Evolutionary conservation across 2,797 vertebrate genomes (phyloP), one percentile per base, ranked within the genome.

Genomic region (Selene dorsalis): DNA sequence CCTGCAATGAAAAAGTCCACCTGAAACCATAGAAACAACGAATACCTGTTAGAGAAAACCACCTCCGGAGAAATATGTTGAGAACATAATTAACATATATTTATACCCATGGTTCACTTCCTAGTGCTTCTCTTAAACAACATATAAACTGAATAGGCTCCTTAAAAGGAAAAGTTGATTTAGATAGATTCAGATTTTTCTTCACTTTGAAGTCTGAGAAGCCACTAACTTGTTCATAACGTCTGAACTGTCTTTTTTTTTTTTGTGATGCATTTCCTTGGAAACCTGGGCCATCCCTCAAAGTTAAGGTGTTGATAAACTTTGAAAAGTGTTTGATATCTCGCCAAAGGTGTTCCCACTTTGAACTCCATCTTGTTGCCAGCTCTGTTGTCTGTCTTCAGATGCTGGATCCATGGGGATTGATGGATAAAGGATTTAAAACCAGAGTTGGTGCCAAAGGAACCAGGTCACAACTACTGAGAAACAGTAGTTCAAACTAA

Each of bases 401-500:
- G 64, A 73, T 47, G 17, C 84, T 85, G 53, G 50, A 50, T 84
- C 61, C 61, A 24, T 6, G 17, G 61, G 62, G 53, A 24, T 16
- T 11, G 38, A 77, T 77, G 61, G 41, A 77, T 77, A 56, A 78
- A 73, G 41, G 22, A 71, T 22, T 67, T 79, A 56, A 78, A 60
- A 20, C 9, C 47, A 13, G 43, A 76, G 58, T 55, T 50, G 48
- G 1, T 80, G 77, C 85, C 68, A 85, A 72, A 68, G 67, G 53
- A 89, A 90, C 47, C 71, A 74, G 82, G 83, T 88, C 85, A 86
- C 69, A 83, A 82, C 71, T 75, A 73, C 59, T 76, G 73, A 12
- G 41, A 77, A 79, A 78, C 73, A 69, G 28, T 38, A 56, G 71
- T 77, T 80, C 30, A 48, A 68, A 67, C 64, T 59, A 12, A 71